phyloP scores from a whole-genome alignment of 2,113 vertebrate species.

The Andinoacara biseriatus region DNA sequence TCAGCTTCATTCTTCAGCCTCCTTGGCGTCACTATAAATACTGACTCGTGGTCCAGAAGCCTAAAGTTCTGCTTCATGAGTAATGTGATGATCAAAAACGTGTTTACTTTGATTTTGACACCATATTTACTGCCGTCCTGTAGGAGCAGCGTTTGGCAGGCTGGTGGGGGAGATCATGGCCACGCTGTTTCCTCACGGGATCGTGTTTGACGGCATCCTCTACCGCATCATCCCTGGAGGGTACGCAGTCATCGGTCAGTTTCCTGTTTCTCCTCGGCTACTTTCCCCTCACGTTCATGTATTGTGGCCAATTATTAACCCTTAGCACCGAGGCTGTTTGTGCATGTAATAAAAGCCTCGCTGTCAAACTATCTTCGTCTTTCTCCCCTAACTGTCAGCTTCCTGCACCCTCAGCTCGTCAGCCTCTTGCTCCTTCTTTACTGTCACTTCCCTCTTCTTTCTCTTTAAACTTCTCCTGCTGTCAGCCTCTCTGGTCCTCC shows the following conservation, averaged over 20 bases:
- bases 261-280: not conserved
- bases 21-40: fast-evolving
- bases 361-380: conserved; percentile 1
- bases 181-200: conserved; percentile 90
- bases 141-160: conserved; percentile 92
- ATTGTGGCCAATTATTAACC: not conserved
- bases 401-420: conserved; percentile 10
- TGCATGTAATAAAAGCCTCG: not conserved
- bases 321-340: not conserved
- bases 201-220: conserved; percentile 90
- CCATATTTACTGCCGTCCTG: not conserved
- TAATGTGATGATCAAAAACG: not conserved
- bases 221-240: conserved; percentile 96
- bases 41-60: not conserved
- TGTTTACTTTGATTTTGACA: not conserved
- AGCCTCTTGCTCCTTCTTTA: conserved; percentile 14
- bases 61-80: not conserved
- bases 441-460: conserved; percentile 31
- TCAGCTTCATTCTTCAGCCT: not conserved
- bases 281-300: not conserved
- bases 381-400: conserved; percentile 20
- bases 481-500: conserved; percentile 18
- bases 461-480: conserved; percentile 17
- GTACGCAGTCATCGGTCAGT: conserved; percentile 96
- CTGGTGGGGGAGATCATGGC: conserved; percentile 94